Percentiles rank a stretch among this genome's conserved stretches.
Evolutionary conservation across 2,113 vertebrate species (phyloP).

Genomic region (Rousettus leschenaultii): DNA sequence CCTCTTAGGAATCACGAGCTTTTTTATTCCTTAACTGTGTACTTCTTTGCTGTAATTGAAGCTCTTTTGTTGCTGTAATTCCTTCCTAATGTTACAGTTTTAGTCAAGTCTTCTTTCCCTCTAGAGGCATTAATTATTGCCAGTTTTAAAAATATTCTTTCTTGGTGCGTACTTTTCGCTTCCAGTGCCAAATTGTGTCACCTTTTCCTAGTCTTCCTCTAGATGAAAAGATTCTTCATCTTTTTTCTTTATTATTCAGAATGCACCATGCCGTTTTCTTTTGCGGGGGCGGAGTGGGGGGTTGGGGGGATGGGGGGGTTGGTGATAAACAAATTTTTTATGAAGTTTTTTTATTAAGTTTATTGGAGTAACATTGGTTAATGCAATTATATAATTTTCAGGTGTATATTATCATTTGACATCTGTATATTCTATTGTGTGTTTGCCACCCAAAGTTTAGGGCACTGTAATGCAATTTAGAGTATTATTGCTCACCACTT

Average conservation of each 20-base stretch:
- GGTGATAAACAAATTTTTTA: too few relatives aligned
- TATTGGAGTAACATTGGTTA: too few relatives aligned
- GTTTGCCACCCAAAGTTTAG: too few relatives aligned
- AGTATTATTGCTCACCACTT: background rate
- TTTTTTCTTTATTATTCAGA: background rate
- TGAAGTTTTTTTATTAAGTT: too few relatives aligned
- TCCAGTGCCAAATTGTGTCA: slow-evolving; percentile 49
- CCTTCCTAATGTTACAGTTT: slow-evolving; percentile 72
- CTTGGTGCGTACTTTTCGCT: slow-evolving; percentile 25
- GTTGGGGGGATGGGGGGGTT: too few relatives aligned
- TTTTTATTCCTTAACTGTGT: slow-evolving; percentile 72
- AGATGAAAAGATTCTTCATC: background rate
- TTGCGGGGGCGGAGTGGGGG: too few relatives aligned
- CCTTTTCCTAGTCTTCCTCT: background rate
- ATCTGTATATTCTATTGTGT: too few relatives aligned
- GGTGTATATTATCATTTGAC: too few relatives aligned
- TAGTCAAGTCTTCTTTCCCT: slow-evolving; percentile 73
- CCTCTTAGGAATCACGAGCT: slow-evolving; percentile 69
- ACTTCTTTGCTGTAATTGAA: slow-evolving; percentile 74
- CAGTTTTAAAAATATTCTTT: slow-evolving; percentile 61
- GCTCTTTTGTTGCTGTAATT: slow-evolving; percentile 75
- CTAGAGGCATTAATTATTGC: slow-evolving; percentile 68
- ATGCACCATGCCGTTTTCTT: background rate
- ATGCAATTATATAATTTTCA: too few relatives aligned
- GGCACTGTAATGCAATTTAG: background rate